Conservation (phyloP, 2,797 vertebrate genomes). For the Columba guinea region DNA sequence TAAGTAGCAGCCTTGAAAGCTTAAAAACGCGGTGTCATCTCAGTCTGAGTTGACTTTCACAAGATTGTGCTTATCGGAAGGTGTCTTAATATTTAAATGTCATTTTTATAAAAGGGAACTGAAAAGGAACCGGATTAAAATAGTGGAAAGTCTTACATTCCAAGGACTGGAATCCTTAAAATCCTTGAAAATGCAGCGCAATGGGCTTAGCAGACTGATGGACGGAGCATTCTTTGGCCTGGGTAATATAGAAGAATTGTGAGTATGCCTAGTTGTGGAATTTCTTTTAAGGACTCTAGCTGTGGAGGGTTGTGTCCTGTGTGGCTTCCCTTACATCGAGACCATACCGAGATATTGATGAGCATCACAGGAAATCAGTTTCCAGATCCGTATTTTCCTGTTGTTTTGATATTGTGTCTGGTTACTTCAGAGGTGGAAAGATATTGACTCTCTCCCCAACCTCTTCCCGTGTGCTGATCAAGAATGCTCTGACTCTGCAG, state of each 20-base stretch:
- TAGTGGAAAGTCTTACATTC: slow-evolving; percentile 95
- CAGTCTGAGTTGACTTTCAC: neutral
- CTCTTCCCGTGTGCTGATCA: neutral
- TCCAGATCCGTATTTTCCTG: neutral
- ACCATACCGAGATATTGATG: neutral
- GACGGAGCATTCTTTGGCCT: slow-evolving; percentile 97
- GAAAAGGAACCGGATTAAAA: slow-evolving; percentile 95
- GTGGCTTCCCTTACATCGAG: neutral
- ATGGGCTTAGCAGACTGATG: slow-evolving; percentile 93
- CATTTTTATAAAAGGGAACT: slow-evolving; percentile 83
- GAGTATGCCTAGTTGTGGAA: slow-evolving; percentile 72
- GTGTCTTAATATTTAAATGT: neutral
- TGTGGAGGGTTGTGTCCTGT: neutral
- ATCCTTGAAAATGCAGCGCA: slow-evolving; percentile 95
- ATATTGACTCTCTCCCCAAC: neutral
- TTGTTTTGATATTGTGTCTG: neutral
- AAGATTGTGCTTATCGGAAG: neutral
- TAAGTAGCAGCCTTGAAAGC: slow-evolving; percentile 79
- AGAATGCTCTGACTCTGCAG: neutral
- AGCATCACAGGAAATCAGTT: neutral
- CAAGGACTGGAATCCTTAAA: slow-evolving; percentile 94
- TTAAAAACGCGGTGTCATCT: neutral
- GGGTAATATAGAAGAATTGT: slow-evolving; percentile 96
- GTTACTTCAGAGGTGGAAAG: neutral
- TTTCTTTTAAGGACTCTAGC: neutral